These are phyloP conservation scores for Sebastes fasciatus DNA, from an alignment of 2,113 vertebrate species.

Conservation along the genomic window DNA sequence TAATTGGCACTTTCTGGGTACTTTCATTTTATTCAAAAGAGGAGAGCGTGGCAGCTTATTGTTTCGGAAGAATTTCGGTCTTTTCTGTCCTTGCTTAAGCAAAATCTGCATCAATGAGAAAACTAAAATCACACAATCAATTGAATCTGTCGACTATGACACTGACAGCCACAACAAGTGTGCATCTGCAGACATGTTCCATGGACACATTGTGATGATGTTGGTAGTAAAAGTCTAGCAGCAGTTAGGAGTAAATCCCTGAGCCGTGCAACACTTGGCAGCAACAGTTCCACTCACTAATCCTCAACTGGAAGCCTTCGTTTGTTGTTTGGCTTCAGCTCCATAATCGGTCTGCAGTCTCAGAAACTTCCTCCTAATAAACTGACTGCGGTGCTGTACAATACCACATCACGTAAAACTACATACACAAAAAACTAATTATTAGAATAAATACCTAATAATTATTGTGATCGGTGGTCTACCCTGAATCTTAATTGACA, in stretches of 20 bases:
- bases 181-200: neutral
- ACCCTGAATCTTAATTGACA: neutral
- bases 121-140: neutral
- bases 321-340: conserved; percentile 27
- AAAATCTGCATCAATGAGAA: neutral
- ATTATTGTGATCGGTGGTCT: neutral
- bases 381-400: neutral
- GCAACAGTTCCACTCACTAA: conserved; percentile 7
- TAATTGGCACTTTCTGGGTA: neutral
- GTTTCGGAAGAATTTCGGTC: neutral
- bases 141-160: neutral
- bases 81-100: neutral
- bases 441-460: conserved; percentile 13
- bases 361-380: neutral
- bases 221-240: neutral
- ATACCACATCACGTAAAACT: conserved; percentile 1
- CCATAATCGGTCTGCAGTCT: neutral
- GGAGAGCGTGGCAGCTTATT: neutral
- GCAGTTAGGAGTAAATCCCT: conserved; percentile 13
- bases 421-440: neutral
- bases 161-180: neutral
- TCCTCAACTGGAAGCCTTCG: conserved; percentile 18
- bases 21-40: neutral
- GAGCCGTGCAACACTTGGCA: conserved; percentile 4
- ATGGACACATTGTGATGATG: conserved; percentile 3